Percentiles rank a stretch among this genome's conserved stretches.
Evolutionary conservation across 2,888 invertebrate species (phyloP).

Genomic region (Epinotia nisella): DNA sequence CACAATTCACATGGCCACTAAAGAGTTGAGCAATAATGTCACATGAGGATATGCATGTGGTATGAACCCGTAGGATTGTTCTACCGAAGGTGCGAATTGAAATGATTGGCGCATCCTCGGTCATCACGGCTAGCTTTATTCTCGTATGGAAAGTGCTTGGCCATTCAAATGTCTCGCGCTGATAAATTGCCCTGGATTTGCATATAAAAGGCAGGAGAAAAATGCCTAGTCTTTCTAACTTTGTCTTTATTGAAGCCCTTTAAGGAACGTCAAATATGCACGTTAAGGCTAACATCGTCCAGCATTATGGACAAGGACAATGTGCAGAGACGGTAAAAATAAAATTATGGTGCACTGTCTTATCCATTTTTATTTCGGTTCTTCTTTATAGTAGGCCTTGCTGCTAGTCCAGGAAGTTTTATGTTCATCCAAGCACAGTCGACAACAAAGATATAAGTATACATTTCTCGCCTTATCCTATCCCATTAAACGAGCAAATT

Average conservation of each 20-base stretch:
- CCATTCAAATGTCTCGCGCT: conserved; percentile 76
- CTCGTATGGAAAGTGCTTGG: conserved; percentile 61
- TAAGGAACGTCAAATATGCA: conserved; percentile 54
- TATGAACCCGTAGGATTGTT: conserved; percentile 5
- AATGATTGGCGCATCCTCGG: conserved; percentile 42
- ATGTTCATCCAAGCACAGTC: too few species aligned
- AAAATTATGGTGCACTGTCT: not conserved
- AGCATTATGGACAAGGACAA: not conserved
- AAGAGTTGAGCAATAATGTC: conserved; percentile 2
- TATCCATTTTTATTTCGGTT: not conserved
- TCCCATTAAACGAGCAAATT: too few species aligned
- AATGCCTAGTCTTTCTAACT: conserved; percentile 65
- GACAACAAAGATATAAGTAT: too few species aligned
- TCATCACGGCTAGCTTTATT: conserved; percentile 58
- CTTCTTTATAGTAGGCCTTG: not conserved
- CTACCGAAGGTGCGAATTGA: conserved; percentile 17
- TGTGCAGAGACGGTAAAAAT: not conserved
- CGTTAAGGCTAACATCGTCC: conserved; percentile 46
- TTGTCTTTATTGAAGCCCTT: conserved; percentile 63
- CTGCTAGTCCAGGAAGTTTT: not conserved
- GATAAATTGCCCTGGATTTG: conserved; percentile 79
- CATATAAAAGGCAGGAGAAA: conserved; percentile 73
- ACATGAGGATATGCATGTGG: not conserved
- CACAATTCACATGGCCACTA: not conserved
- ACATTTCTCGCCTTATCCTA: too few species aligned